A percentile compares a stretch with the other conserved stretches of the same genome.
Evolutionary conservation across 2,113 vertebrate species (phyloP).

Genomic region (Lagopus leucura): DNA sequence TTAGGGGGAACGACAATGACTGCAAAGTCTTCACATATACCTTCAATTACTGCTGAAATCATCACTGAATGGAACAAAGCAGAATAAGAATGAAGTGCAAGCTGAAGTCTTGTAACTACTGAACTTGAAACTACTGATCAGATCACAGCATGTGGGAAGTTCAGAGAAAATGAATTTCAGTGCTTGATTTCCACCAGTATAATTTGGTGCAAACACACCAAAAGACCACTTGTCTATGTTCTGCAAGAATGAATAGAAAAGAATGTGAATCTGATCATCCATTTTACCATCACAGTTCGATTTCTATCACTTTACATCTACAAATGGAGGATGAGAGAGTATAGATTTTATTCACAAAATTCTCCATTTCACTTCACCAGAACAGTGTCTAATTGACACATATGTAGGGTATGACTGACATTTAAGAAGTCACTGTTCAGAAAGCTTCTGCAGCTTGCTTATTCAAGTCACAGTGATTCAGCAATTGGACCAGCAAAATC

Average conservation of each 20-base stretch:
- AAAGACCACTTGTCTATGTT: constrained; percentile 97
- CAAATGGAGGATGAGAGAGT: neutral
- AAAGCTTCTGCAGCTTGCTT: neutral
- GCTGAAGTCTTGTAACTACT: constrained; percentile 34
- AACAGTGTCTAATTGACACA: neutral
- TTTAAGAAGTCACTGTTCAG: neutral
- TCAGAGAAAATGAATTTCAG: constrained; percentile 99
- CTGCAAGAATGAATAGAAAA: constrained; percentile 70
- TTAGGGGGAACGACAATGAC: neutral
- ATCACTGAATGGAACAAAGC: neutral
- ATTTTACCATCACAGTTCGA: neutral
- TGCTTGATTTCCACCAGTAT: constrained; percentile 93
- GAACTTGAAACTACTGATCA: constrained; percentile 97
- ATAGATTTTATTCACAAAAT: neutral
- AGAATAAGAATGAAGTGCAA: neutral
- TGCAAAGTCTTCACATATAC: neutral
- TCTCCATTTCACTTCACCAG: neutral
- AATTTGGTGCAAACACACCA: constrained; percentile 94
- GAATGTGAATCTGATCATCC: neutral
- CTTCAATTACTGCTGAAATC: neutral
- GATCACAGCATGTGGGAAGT: constrained; percentile 95
- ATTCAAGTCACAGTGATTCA: neutral
- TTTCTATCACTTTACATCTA: neutral
- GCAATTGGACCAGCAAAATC: neutral
- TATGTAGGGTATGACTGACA: neutral